A percentile compares a stretch with the other conserved stretches of the same genome.
These are phyloP conservation scores for Aphelenchoides besseyi DNA, from an alignment of 1,140 invertebrate genomes.

Conservation along the genomic window DNA sequence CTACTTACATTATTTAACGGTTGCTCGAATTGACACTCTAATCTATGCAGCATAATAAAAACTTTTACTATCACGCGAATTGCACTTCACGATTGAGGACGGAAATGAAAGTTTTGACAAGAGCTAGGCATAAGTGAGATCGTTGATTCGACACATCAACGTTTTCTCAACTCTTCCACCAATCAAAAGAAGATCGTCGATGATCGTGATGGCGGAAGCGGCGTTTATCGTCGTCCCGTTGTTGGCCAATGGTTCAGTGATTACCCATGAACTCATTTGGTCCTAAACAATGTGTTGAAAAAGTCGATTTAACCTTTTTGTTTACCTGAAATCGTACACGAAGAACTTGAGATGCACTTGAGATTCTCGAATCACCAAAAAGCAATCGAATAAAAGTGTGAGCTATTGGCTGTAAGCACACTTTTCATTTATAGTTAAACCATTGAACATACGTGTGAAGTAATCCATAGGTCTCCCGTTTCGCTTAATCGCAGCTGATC, in stretches of 20 bases:
- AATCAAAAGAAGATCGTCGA: background rate
- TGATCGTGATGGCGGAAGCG: background rate
- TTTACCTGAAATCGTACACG: conserved; percentile 32
- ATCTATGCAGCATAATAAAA: background rate
- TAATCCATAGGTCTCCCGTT: conserved; percentile 19
- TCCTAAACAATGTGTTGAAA: conserved; percentile 23
- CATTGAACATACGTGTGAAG: background rate
- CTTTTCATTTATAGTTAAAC: background rate
- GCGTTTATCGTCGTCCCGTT: conserved; percentile 13
- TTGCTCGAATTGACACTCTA: conserved; percentile 1
- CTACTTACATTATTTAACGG: background rate
- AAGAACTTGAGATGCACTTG: conserved; percentile 20
- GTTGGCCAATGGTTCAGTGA: conserved; percentile 30
- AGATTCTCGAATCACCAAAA: background rate
- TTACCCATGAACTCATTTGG: conserved; percentile 19
- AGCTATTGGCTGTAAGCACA: background rate
- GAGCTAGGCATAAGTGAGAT: conserved; percentile 1
- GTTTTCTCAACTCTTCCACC: background rate
- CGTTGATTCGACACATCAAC: conserved; percentile 14
- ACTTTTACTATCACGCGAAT: no score
- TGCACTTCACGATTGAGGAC: no score
- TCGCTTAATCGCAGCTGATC: conserved; percentile 4
- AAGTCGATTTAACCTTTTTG: background rate
- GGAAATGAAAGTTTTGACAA: no score
- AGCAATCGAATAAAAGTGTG: background rate